Evolutionary conservation across 2,113 vertebrate genomes (phyloP).

Genomic region (Canis aureus): DNA sequence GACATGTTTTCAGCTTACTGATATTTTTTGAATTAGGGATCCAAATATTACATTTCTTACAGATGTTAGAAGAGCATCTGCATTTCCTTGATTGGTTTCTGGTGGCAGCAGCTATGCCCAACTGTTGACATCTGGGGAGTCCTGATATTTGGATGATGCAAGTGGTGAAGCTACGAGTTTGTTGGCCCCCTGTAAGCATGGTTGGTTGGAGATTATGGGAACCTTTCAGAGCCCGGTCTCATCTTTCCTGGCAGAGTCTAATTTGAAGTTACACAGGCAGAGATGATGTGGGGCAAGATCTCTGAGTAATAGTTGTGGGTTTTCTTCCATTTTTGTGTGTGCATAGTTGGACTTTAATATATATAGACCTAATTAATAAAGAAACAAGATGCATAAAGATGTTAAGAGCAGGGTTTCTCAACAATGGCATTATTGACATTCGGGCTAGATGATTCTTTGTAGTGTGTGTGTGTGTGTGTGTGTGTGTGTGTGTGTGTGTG

Average conservation of each 20-base stretch:
- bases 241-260: neutral
- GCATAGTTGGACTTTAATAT: neutral
- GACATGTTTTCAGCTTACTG: neutral
- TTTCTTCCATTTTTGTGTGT: neutral
- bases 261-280: neutral
- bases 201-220: neutral
- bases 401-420: neutral
- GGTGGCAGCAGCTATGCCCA: neutral
- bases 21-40: constrained; percentile 65
- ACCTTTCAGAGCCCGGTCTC: neutral
- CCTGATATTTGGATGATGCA: neutral
- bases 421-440: neutral
- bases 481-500: neutral
- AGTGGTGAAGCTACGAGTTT: neutral
- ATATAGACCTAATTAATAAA: neutral
- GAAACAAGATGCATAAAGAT: neutral
- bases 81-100: constrained; percentile 55
- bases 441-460: neutral
- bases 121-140: neutral
- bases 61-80: constrained; percentile 60
- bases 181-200: neutral
- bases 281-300: neutral
- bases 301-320: neutral
- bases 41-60: constrained; percentile 59
- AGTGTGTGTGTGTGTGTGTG: neutral